Evolutionary conservation across 2,113 vertebrate genomes (phyloP), one percentile per base, ranked within the genome.

Genomic region (Ailuropoda melanoleuca): DNA sequence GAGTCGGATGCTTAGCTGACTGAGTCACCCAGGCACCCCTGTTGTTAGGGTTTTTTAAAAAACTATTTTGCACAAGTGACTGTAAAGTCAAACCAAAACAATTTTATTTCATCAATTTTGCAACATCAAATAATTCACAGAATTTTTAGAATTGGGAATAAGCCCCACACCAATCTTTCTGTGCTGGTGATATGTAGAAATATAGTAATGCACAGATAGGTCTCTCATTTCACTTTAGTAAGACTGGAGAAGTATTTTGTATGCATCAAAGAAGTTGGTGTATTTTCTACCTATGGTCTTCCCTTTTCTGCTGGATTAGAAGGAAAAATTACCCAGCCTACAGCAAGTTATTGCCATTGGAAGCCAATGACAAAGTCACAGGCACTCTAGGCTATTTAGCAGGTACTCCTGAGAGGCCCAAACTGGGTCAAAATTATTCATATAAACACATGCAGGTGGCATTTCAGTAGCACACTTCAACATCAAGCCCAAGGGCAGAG

Each of bases 241-340:
- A 95, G 58, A 80, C 3, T 88, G 56, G 17, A 37, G 60, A 96
- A 90, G 86, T 50, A 87, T 34, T 95, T 88, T 70, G 87, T 53
- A 84, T 80, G 24, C 37, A 93, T 84, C 66, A 87, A 77, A 78
- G 56, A 96, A 81, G 75, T 34, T 77, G 68, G 77, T 68, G 17
- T 85, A 82, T 97, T 92, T 97, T 96, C 87, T 95, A 83, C 23
- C 72, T 93, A 66, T 85, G 37, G 43, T n/a, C 68, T 94, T n/a
- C 34, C 55, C 92, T 83, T 98, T 95, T 96, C 83, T 95, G 23
- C 23, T 81, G 80, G 21, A 2, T 88, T 97, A 97, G 56, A 97
- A 95, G 87, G 75, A 92, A 92, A 97, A 97, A 95, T 95, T 84
- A 96, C 26, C 34, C 80, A 77, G 88, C 23, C 56, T 92, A 95